A percentile compares a stretch with the other conserved stretches of the same genome.
phyloP scores from a whole-genome alignment of 2,797 vertebrate species.

The Rhyacichthys aspro region DNA sequence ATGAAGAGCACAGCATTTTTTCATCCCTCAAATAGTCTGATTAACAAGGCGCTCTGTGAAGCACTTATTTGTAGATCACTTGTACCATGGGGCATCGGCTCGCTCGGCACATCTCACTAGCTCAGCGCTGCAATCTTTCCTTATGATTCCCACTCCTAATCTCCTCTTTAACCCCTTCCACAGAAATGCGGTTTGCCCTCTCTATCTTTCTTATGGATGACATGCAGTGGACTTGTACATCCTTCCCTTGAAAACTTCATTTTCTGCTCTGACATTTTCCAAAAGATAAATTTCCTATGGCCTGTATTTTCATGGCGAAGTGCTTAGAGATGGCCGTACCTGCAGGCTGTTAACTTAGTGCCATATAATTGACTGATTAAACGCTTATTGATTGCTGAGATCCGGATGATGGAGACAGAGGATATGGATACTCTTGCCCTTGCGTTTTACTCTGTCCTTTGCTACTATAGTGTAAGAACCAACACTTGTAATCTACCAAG shows the following conservation, averaged over 20 bases:
- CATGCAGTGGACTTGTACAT: conserved; percentile 67
- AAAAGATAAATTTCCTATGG: conserved; percentile 78
- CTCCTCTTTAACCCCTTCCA: conserved; percentile 40
- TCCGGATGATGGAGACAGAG: conserved; percentile 67
- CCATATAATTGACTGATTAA: conserved; percentile 83
- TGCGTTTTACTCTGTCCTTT: conserved; percentile 66
- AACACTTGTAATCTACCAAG: conserved; percentile 16
- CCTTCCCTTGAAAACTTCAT: conserved; percentile 69
- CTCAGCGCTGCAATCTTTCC: conserved; percentile 34
- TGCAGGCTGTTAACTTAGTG: conserved; percentile 80
- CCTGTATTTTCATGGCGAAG: conserved; percentile 73
- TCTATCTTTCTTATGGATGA: conserved; percentile 56
- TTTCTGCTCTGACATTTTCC: conserved; percentile 78
- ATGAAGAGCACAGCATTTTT: conserved; percentile 9
- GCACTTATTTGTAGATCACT: conserved; percentile 47
- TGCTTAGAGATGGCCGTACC: conserved; percentile 69
- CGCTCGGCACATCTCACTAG: conserved; percentile 33
- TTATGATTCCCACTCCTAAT: conserved; percentile 25
- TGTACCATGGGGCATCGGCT: conserved; percentile 45
- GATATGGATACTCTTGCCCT: conserved; percentile 71
- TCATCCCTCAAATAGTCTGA: conserved; percentile 3
- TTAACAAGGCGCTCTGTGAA: conserved; percentile 44
- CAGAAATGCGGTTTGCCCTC: conserved; percentile 31
- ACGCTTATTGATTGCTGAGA: conserved; percentile 81
- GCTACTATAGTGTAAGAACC: conserved; percentile 21